These are phyloP conservation scores for Nematopogon swammerdamellus DNA, from an alignment of 2,888 invertebrate genomes.

Conservation along the genomic window DNA sequence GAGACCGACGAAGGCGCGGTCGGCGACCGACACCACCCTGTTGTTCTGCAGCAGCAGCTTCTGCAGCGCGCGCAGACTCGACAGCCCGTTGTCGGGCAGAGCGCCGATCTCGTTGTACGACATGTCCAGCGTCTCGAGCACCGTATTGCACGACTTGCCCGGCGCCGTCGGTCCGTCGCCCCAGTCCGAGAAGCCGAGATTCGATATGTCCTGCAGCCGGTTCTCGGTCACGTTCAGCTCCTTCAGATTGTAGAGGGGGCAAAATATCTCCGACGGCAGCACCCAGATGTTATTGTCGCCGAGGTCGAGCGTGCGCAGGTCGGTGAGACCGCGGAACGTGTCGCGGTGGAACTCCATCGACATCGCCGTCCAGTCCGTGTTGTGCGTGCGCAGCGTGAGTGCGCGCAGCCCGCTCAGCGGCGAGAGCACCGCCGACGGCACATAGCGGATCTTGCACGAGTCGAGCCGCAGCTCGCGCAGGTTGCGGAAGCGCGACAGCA, in stretches of 20 bases:
- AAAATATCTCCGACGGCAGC: constrained; percentile 68
- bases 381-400: constrained; percentile 69
- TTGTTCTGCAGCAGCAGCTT: constrained; percentile 74
- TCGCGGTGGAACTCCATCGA: constrained; percentile 71
- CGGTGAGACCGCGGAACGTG: constrained; percentile 66
- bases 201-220: constrained; percentile 73
- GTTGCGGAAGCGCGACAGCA: constrained; percentile 60
- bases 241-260: constrained; percentile 65
- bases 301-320: constrained; percentile 65
- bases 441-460: constrained; percentile 72
- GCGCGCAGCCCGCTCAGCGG: constrained; percentile 64
- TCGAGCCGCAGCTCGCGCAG: constrained; percentile 68
- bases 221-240: constrained; percentile 73
- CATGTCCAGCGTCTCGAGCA: constrained; percentile 68
- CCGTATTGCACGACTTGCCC: constrained; percentile 67
- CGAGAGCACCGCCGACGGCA: constrained; percentile 67
- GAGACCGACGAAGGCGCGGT: constrained; percentile 71
- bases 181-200: constrained; percentile 72
- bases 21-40: constrained; percentile 68
- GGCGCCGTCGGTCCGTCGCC: constrained; percentile 64
- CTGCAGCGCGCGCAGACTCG: constrained; percentile 65
- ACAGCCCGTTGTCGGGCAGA: constrained; percentile 68
- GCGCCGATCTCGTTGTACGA: constrained; percentile 70
- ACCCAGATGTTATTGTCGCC: constrained; percentile 77
- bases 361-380: constrained; percentile 78